Evolutionary conservation across 1,140 invertebrate genomes (phyloP), one percentile per base, ranked within the genome.

Genomic region (Nixonia krombeini): DNA sequence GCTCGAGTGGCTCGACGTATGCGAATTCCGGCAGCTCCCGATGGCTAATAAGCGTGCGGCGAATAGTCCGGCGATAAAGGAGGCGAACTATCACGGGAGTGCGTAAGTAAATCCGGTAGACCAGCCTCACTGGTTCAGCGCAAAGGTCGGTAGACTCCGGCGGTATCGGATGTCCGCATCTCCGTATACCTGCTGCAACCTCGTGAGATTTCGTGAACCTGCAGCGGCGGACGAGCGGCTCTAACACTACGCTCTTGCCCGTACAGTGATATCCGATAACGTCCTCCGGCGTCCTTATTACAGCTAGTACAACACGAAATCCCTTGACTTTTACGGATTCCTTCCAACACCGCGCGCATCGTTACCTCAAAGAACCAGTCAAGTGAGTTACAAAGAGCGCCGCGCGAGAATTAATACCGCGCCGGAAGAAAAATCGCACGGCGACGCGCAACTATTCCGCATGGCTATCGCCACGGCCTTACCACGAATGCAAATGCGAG

Each of bases 321-420:
- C 26, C 35, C 21, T 25, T 25, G 52, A 77, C 66, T 77, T 76
- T 76, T 77, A 73, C 33, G 74, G 72, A 76, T 77, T 77, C 72
- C 21, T 46, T n/a, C 12, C 12, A 28, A 26, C 23, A 21, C 21
- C 4, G 13, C 25, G 9, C 21, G 8, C 31, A 9, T 10, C 33
- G 7, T 49, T 21, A 21, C 17, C 31, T 18, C 37, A 8, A 42
- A 40, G 23, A 13, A 21, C 21, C 21, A 21, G 21, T 21, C 21
- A 21, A 21, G 21, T 21, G 21, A 6, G 6, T 2, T 33, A 45
- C 41, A 45, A 45, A 45, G 28, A 26, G 28, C 16, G 12, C 6
- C 40, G 16, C 25, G 8, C 21, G 40, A 42, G 21, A 42, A 23
- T 18, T 23, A 21, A 21, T 21, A 21, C 6, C 9, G 5, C 6